Conservation (phyloP, 2,888 invertebrate species). For the Cancer borealis region DNA sequence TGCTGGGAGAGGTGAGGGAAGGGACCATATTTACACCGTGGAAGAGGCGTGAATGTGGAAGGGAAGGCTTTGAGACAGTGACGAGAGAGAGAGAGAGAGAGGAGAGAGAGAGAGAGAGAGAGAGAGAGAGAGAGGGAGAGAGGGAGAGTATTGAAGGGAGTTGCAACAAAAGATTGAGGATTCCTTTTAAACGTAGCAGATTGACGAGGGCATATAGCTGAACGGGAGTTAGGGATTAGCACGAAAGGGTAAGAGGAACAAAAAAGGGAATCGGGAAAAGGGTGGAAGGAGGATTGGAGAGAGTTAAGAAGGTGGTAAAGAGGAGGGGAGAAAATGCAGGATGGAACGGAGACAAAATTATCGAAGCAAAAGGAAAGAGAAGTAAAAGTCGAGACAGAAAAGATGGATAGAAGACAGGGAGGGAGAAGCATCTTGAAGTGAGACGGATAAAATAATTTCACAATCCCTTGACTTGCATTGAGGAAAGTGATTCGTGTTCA, state of each 20-base stretch:
- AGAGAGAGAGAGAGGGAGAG: constrained; percentile 12
- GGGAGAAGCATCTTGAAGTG: background rate
- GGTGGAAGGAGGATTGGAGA: background rate
- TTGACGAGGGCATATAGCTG: background rate
- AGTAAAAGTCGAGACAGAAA: too few species aligned
- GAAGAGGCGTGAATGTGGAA: background rate
- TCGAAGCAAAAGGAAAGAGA: too few species aligned
- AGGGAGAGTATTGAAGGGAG: background rate
- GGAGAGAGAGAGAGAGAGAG: background rate
- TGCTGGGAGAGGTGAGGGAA: background rate
- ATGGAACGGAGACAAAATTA: background rate
- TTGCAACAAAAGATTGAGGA: too few species aligned
- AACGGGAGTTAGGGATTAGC: background rate
- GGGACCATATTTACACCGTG: too few species aligned
- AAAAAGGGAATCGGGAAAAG: background rate
- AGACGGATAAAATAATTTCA: background rate
- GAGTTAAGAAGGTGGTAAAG: background rate
- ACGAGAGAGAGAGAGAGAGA: background rate
- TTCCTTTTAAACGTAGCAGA: too few species aligned
- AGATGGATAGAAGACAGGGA: background rate
- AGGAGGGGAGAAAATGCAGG: background rate
- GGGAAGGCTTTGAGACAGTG: background rate
- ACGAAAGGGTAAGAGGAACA: background rate
- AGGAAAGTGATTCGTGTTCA: constrained; percentile 10
- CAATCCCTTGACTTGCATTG: background rate